Evolutionary conservation across 2,888 invertebrate species (phyloP), one percentile per base, ranked within the genome.

Genomic region (Amiota communis): DNA sequence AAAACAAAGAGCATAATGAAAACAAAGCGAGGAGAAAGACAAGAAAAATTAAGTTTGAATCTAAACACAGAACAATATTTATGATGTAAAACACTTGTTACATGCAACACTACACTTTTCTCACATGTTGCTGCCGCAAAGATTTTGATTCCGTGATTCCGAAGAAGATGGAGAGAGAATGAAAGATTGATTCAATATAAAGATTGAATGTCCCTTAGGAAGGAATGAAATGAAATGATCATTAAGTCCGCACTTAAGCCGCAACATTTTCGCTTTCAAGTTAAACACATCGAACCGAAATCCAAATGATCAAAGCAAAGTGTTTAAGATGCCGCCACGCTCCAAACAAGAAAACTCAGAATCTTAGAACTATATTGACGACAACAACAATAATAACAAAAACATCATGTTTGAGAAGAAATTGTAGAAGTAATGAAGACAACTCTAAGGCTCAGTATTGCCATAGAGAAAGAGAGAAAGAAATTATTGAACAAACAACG

Each of bases 11-110:
- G 36, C 3, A 23, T 46, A 63, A 63, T 46, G 46, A 63, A 63
- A 36, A 63, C 63, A 63, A 36, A 48, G 70, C 48, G 46, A 57
- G 20, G 20, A 17, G 64, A 51, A 65, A 51, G 57, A 53, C 57
- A 47, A 51, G 75, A 74, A 36, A 36, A 36, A 36, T 36, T 36
- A 36, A 36, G 36, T 36, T 36, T 36, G 36, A 36, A 36, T 36
- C 36, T 79, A 81, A 80, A 79, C 78, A 78, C 68, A 36, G 36
- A 36, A 36, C 36, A 67, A 72, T 81, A 80, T 82, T 83, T 83
- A 82, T 79, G 83, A 83, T 69, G 77, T 70, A 69, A 76, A 72
- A 65, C 76, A 70, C 82, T 82, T 79, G 84, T 80, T 82, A 79
- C 51, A 36, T 13, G 20, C 20, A 23, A 47, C 20, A n/a, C 36